Base-by-base conservation (phyloP, 1,140 invertebrate species). In the Zaprionus nigranus region DNA sequence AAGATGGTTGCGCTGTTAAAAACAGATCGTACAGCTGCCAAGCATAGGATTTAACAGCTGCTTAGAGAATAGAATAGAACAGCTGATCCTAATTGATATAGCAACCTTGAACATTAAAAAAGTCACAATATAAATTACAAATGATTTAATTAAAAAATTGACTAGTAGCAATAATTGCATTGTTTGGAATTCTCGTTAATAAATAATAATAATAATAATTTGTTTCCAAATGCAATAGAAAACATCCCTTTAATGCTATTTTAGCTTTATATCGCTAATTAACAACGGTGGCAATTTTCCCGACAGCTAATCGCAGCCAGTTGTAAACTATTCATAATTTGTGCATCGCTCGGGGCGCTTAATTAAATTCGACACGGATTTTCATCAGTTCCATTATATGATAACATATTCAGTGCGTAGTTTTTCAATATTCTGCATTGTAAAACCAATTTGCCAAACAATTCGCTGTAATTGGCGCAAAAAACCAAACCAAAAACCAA, bases 381-480 rank as follows among this genome's bases (percentile, higher is more conserved):
- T 51, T 12, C 20, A 12, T 46, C n/a, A 20, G n/a, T 34, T 34
- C 30, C 9, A 34, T 34, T 34, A 34, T 34, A 11, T 34, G 9
- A 11, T 34, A 34, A 11, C 0, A 17, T 17, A 20, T 17, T 5
- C 36, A 0, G 12, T 36, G 34, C 6, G 13, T 13, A 43, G n/a
- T 51, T 24, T 51, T 51, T 11, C 46, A 51, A 51, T 51, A 26
- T 53, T 63, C 24, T 36, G 34, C 46, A 36, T n/a, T 15, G 30
- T 24, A 38, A 5, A 7, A 24, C 9, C 28, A n/a, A 59, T 43
- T 67, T 26, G 63, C 43, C 24, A 40, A 65, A 67, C 46, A 70
- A 63, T 67, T n/a, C 17, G 15, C 17, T 53, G 51, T 60, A 67
- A 67, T 73, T 59, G 17, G 40, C 53, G 24, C 56, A 56, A 20